These are phyloP conservation scores for Vulpes ferrilata DNA, from an alignment of 2,113 vertebrate species.

Conservation along the genomic window DNA sequence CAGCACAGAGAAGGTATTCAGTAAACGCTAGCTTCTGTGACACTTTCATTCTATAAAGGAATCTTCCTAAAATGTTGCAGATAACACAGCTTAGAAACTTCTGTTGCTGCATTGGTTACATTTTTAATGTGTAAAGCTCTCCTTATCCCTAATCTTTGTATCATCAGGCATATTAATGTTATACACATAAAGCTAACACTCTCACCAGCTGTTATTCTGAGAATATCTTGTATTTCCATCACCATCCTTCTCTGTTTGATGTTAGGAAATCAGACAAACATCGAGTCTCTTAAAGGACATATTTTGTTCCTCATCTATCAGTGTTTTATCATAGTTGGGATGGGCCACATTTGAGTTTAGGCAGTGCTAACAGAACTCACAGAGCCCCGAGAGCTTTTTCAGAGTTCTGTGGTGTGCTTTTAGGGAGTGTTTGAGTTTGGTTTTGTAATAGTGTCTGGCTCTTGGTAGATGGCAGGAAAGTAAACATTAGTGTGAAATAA, in stretches of 20 bases:
- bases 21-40: constrained; percentile 29
- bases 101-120: background rate
- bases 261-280: constrained; percentile 32
- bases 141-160: constrained; percentile 8
- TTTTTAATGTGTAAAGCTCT: background rate
- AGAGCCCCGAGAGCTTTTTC: background rate
- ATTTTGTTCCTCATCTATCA: background rate
- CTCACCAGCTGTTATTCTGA: background rate
- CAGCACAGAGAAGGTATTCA: background rate
- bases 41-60: constrained; percentile 7
- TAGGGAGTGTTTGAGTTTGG: constrained; percentile 18
- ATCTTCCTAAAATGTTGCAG: background rate
- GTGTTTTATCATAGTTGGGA: background rate
- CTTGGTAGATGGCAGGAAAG: background rate
- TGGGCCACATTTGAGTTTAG: background rate
- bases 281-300: background rate
- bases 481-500: background rate
- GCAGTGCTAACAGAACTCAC: background rate
- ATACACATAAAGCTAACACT: background rate
- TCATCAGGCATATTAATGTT: background rate
- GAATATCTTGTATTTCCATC: background rate
- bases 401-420: background rate
- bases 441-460: background rate
- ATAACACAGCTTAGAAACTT: background rate
- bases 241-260: background rate